Evolutionary conservation across 2,888 invertebrate species (phyloP), one percentile per base, ranked within the genome.

Genomic region (Cheilosia scutellata): DNA sequence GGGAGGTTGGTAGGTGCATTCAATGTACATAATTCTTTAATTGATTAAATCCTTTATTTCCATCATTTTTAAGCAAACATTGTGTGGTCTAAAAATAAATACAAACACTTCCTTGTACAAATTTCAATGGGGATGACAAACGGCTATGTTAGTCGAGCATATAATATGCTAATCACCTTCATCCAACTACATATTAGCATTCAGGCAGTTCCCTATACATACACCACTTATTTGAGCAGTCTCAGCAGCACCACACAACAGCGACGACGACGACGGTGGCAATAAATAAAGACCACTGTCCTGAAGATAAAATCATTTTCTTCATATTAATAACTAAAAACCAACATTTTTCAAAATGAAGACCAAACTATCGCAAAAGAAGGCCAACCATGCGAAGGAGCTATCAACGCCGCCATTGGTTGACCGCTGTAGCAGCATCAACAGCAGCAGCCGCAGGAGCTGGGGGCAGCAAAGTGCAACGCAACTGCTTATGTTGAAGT

Each of bases 301-400:
- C 13, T 27, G 31, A 16, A 72, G 86, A 86, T 86, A 82, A 82
- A 82, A 80, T 86, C 82, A 80, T 86, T 86, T 82, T 77, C 86
- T 76, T 80, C 80, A 86, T 82, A 76, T 86, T 86, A 86, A 86
- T 86, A 86, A 82, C 86, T 77, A 86, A 86, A 80, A 86, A 82
- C 86, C 86, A 82, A 77, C 82, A 86, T 86, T 82, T 86, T 82
- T 86, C 82, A 86, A 86, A 82, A 86, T 77, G 77, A 80, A 82
- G 62, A 86, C 80, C 63, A 82, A 77, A 72, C 75, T 74, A 75
- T 57, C 57, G 55, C 51, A 37, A 49, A 84, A n/a, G 37, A 57
- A 27, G 25, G 51, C 31, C 44, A 53, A 57, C 68, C 68, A 65
- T 66, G 62, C 49, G 62, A 84, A 75, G 65, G 60, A 75, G 75